Conservation (phyloP, 2,888 invertebrate species). For the Dynastes grantii region DNA sequence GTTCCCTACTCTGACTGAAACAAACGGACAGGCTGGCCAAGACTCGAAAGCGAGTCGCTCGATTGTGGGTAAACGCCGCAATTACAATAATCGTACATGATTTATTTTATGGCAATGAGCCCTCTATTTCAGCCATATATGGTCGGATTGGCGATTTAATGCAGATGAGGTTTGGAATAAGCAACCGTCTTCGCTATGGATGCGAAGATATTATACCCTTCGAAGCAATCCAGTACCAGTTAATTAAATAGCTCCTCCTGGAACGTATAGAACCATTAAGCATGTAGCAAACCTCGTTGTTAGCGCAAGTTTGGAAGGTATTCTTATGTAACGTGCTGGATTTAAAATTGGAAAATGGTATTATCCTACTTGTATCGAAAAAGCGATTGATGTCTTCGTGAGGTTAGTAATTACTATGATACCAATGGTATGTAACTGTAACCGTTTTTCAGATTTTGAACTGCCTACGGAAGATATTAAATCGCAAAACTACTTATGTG, state of each 20-base stretch:
- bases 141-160: slow-evolving; percentile 41
- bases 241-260: slow-evolving; percentile 34
- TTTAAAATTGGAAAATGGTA: slow-evolving; percentile 4
- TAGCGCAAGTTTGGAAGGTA: neutral
- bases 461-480: no score
- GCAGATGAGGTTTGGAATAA: slow-evolving; percentile 39
- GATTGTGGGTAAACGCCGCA: slow-evolving; percentile 48
- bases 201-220: slow-evolving; percentile 40
- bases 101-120: slow-evolving; percentile 46
- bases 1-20: slow-evolving; percentile 28
- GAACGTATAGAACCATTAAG: slow-evolving; percentile 11
- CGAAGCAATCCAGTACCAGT: slow-evolving; percentile 22
- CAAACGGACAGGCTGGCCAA: slow-evolving; percentile 39
- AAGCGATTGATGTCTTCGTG: neutral
- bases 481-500: no score
- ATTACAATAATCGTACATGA: slow-evolving; percentile 52
- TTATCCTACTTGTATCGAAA: neutral
- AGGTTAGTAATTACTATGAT: neutral
- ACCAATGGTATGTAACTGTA: no score
- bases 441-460: no score
- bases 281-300: neutral
- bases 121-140: slow-evolving; percentile 42
- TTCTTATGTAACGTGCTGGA: neutral
- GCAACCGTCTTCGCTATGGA: slow-evolving; percentile 21
- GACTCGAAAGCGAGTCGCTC: slow-evolving; percentile 34